Conservation (phyloP, 1,140 invertebrate genomes). For the Sarcophaga peregrina region DNA sequence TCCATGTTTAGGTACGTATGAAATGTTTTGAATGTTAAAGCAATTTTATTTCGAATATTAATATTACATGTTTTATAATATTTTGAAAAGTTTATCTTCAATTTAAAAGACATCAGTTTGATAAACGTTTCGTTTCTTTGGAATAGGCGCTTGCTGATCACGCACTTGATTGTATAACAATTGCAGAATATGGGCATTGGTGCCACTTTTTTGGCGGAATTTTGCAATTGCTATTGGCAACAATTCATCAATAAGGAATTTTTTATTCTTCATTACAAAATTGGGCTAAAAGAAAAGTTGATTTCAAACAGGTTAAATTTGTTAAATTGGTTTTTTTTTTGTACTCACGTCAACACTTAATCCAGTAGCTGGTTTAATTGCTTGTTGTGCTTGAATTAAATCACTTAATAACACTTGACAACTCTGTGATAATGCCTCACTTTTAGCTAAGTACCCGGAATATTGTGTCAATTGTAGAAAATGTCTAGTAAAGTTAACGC, state of each 20-base stretch:
- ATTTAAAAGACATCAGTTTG: conserved; percentile 62
- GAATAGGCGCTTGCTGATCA: conserved; percentile 57
- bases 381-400: conserved; percentile 60
- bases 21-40: not conserved
- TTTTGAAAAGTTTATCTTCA: not conserved
- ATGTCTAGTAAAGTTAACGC: conserved; percentile 61
- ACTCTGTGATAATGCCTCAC: conserved; percentile 56
- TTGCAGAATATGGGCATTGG: conserved; percentile 53
- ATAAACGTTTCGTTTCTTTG: conserved; percentile 63
- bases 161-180: conserved; percentile 57
- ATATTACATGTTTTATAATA: not conserved
- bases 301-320: not conserved
- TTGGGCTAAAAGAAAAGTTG: conserved; percentile 55
- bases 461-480: conserved; percentile 61
- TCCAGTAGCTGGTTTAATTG: conserved; percentile 57
- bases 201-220: conserved; percentile 57
- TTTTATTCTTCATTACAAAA: conserved; percentile 64
- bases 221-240: conserved; percentile 61
- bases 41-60: not conserved
- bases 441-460: conserved; percentile 61
- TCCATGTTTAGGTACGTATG: no score
- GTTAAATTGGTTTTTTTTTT: not conserved
- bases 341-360: conserved; percentile 62
- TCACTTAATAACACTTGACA: conserved; percentile 58
- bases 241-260: conserved; percentile 61